Percentiles rank a stretch among this genome's conserved stretches.
Conservation (phyloP, 2,797 vertebrate species). For the Ctenochaetus hawaiiensis region DNA sequence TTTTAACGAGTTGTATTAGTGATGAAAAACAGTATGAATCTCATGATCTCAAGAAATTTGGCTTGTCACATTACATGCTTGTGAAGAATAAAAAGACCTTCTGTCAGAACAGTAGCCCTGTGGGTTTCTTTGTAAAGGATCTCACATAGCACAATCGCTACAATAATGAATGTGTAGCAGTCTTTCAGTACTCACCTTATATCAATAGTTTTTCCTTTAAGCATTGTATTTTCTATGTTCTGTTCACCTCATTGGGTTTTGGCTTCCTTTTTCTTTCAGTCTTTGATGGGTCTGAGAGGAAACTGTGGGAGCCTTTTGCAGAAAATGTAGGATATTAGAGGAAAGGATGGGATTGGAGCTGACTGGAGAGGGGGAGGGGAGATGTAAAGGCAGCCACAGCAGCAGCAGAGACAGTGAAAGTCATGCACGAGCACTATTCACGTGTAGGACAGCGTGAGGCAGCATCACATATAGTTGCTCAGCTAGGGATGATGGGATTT, state of each 20-base stretch:
- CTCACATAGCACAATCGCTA: background rate
- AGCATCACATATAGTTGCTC: slow-evolving; percentile 45
- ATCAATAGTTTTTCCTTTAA: background rate
- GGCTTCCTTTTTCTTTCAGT: slow-evolving; percentile 3
- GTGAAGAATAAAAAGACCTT: background rate
- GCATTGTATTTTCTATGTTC: background rate
- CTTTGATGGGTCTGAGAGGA: slow-evolving; percentile 29
- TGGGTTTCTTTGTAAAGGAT: slow-evolving; percentile 1
- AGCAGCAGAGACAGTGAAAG: slow-evolving; percentile 69
- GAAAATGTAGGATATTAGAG: slow-evolving; percentile 54
- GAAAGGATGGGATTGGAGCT: slow-evolving; percentile 46
- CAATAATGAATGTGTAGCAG: background rate
- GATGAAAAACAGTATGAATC: slow-evolving; percentile 1
- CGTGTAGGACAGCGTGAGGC: slow-evolving; percentile 80
- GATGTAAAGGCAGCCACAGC: slow-evolving; percentile 56
- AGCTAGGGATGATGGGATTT: slow-evolving; percentile 54
- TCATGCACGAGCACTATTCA: slow-evolving; percentile 67
- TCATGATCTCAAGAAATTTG: slow-evolving; percentile 2
- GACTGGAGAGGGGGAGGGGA: slow-evolving; percentile 61
- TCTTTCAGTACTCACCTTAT: background rate
- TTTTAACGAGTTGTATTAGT: background rate
- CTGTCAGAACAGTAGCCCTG: background rate
- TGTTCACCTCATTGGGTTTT: slow-evolving; percentile 20
- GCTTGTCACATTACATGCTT: slow-evolving; percentile 1
- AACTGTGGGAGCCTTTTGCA: slow-evolving; percentile 48